Percentiles rank a stretch among this genome's conserved stretches.
Evolutionary conservation across 2,113 vertebrate species (phyloP).

Genomic region (Nestor notabilis): DNA sequence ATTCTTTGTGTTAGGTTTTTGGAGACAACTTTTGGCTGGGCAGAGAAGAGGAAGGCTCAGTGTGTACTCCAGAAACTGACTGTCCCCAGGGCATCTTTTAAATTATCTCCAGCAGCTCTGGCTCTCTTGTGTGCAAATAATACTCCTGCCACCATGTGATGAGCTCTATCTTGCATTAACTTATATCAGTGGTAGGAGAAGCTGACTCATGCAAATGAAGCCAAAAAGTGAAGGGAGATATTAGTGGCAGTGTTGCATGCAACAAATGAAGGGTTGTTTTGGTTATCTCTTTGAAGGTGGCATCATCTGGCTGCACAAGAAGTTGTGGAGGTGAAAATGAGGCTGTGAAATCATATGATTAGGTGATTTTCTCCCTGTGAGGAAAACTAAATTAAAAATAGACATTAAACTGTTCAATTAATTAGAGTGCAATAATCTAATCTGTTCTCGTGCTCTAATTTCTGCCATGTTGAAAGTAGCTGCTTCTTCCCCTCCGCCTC

Average conservation of each 20-base stretch:
- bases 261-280: rapidly evolving
- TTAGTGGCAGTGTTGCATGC: neutral
- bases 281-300: neutral
- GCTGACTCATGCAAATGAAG: rapidly evolving
- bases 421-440: neutral
- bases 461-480: neutral
- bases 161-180: neutral
- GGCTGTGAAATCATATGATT: neutral
- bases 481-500: neutral
- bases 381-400: conserved; percentile 4
- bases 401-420: neutral
- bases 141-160: neutral
- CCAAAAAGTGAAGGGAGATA: neutral
- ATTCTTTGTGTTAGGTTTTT: neutral
- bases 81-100: neutral
- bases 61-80: neutral
- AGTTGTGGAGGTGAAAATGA: neutral
- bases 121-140: neutral
- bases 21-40: neutral
- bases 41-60: neutral
- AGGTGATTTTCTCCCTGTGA: neutral
- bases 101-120: neutral
- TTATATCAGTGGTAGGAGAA: neutral
- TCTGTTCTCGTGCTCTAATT: neutral
- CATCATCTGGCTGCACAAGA: neutral